A percentile compares a stretch with the other conserved stretches of the same genome.
Evolutionary conservation across 2,888 invertebrate species (phyloP).

Genomic region (Sphaerophoria rueppellii): DNA sequence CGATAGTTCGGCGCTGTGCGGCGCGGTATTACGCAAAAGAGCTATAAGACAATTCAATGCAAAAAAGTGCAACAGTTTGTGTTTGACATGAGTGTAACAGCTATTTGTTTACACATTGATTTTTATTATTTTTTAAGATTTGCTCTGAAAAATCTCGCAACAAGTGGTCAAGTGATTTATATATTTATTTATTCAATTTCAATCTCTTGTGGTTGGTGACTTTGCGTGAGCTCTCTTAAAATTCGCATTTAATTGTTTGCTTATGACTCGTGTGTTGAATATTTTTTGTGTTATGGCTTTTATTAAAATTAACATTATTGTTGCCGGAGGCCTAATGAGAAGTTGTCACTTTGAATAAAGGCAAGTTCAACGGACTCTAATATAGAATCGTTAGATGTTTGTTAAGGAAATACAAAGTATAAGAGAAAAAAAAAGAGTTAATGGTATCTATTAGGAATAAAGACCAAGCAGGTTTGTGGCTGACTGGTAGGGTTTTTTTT

Average conservation of each 20-base stretch:
- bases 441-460: slow-evolving; percentile 27
- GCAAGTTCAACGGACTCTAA: slow-evolving; percentile 62
- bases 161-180: too few species aligned
- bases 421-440: slow-evolving; percentile 3
- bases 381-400: slow-evolving; percentile 49
- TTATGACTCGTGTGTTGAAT: slow-evolving; percentile 20
- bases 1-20: not conserved
- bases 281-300: not conserved
- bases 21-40: slow-evolving; percentile 5
- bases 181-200: too few species aligned
- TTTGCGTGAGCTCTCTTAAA: too few species aligned
- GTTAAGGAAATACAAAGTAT: not conserved
- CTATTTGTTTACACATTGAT: slow-evolving; percentile 41
- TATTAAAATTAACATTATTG: slow-evolving; percentile 5
- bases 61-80: slow-evolving; percentile 22
- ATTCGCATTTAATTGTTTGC: not conserved
- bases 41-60: not conserved
- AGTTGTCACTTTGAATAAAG: slow-evolving; percentile 58
- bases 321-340: slow-evolving; percentile 28
- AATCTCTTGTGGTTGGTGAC: not conserved
- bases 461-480: slow-evolving; percentile 60
- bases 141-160: not conserved
- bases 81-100: slow-evolving; percentile 22
- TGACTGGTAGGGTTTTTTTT: slow-evolving; percentile 12
- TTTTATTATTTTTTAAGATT: not conserved